Percentiles rank a stretch among this genome's conserved stretches.
These are phyloP conservation scores for Pangasius krempfi DNA, from an alignment of 2,797 vertebrate genomes.

Conservation along the genomic window DNA sequence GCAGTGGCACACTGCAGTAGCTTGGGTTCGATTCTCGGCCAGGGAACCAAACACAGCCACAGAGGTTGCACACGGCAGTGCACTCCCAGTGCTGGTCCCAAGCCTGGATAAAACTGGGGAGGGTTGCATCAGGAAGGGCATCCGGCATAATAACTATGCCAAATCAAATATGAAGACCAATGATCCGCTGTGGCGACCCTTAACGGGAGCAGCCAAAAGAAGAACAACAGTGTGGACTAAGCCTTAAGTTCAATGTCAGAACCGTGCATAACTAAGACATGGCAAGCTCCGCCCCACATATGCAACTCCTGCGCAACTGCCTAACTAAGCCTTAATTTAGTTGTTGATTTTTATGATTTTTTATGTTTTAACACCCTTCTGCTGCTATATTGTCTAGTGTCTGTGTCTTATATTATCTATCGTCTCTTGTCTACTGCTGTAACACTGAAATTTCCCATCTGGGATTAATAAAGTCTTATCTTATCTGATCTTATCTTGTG, in stretches of 20 bases:
- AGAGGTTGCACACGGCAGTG: too few relatives aligned
- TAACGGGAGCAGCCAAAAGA: too few relatives aligned
- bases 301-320: background rate
- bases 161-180: too few relatives aligned
- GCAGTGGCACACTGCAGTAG: too few relatives aligned
- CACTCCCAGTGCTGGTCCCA: too few relatives aligned
- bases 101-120: too few relatives aligned
- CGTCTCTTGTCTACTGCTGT: background rate
- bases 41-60: too few relatives aligned
- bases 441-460: background rate
- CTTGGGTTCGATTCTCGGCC: too few relatives aligned
- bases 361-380: too few relatives aligned
- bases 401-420: background rate
- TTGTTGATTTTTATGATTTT: background rate
- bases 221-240: background rate
- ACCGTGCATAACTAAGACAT: background rate
- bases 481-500: background rate
- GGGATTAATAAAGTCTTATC: background rate
- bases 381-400: background rate
- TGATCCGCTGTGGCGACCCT: too few relatives aligned
- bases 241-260: background rate
- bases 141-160: too few relatives aligned
- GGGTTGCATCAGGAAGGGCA: too few relatives aligned
- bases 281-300: background rate
- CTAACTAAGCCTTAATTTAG: background rate